phyloP scores from a whole-genome alignment of 2,113 vertebrate genomes.

The Crotalus tigris region DNA sequence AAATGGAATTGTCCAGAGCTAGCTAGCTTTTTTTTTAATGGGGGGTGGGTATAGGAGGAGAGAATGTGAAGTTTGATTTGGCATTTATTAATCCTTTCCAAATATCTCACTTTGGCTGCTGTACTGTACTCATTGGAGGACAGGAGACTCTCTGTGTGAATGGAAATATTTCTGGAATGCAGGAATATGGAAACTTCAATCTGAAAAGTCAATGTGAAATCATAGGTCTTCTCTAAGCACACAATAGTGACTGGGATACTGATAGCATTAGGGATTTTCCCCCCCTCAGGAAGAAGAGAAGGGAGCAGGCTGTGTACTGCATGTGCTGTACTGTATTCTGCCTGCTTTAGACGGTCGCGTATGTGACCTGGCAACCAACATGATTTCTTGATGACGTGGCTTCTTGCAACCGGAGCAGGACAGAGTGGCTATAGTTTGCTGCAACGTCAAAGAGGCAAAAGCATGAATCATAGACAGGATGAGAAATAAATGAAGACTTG shows the following conservation, averaged over 20 bases:
- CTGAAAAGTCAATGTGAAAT: not conserved
- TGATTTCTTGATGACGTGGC: constrained; percentile 78
- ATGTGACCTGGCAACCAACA: constrained; percentile 69
- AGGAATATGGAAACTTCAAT: constrained; percentile 8
- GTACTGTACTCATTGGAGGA: constrained; percentile 34
- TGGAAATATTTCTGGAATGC: constrained; percentile 26
- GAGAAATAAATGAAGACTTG: constrained; percentile 40
- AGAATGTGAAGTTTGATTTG: constrained; percentile 54
- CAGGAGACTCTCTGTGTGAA: not conserved
- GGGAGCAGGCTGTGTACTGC: constrained; percentile 26
- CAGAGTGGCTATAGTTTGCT: constrained; percentile 65
- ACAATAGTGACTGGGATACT: not conserved
- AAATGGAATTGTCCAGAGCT: not conserved
- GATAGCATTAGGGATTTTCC: not conserved
- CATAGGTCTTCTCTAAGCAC: not conserved
- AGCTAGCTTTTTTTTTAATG: not conserved
- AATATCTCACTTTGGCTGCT: constrained; percentile 45
- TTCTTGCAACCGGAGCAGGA: constrained; percentile 58
- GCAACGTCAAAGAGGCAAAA: constrained; percentile 40
- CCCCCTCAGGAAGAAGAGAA: not conserved
- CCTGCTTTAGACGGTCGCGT: constrained; percentile 67
- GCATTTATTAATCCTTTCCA: constrained; percentile 50
- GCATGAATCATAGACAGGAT: constrained; percentile 53
- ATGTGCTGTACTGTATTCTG: constrained; percentile 16
- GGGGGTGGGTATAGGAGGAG: not conserved